Evolutionary conservation across 2,888 invertebrate genomes (phyloP).

Genomic region (Synergus gifuensis): DNA sequence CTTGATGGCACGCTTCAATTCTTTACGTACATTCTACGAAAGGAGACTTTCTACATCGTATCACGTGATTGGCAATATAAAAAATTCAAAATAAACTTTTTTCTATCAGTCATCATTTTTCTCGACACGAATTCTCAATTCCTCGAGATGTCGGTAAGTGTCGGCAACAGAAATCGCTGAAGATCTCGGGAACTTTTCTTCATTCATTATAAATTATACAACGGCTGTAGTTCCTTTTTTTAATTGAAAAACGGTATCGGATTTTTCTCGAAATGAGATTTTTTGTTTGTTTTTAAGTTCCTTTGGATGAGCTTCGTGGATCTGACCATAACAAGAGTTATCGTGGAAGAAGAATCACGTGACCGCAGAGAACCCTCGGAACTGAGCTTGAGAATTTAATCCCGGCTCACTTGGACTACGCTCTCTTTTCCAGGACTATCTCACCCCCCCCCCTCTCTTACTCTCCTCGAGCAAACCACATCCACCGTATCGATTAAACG

Average conservation of each 20-base stretch:
- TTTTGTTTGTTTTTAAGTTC: not conserved
- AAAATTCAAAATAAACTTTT: no score
- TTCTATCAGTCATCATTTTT: no score
- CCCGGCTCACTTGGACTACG: conserved; percentile 53
- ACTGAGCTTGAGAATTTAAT: conserved; percentile 51
- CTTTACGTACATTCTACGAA: conserved; percentile 14
- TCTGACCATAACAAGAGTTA: conserved; percentile 37
- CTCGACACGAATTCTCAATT: no score
- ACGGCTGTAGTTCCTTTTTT: not conserved
- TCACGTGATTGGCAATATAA: not conserved
- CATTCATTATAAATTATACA: no score
- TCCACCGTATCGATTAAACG: conserved; percentile 58
- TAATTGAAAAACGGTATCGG: not conserved
- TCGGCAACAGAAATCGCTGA: no score
- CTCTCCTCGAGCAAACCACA: conserved; percentile 38
- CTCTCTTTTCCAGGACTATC: conserved; percentile 44
- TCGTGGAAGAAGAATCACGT: conserved; percentile 36
- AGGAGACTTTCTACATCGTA: not conserved
- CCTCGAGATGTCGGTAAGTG: no score
- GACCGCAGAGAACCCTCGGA: conserved; percentile 45
- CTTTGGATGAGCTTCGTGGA: conserved; percentile 11
- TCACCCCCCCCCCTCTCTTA: conserved; percentile 37
- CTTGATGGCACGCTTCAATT: conserved; percentile 20
- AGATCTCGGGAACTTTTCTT: no score
- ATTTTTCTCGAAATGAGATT: not conserved